Evolutionary conservation across 2,797 vertebrate species (phyloP), one percentile per base, ranked within the genome.

Genomic region (Serranus cabrilla): DNA sequence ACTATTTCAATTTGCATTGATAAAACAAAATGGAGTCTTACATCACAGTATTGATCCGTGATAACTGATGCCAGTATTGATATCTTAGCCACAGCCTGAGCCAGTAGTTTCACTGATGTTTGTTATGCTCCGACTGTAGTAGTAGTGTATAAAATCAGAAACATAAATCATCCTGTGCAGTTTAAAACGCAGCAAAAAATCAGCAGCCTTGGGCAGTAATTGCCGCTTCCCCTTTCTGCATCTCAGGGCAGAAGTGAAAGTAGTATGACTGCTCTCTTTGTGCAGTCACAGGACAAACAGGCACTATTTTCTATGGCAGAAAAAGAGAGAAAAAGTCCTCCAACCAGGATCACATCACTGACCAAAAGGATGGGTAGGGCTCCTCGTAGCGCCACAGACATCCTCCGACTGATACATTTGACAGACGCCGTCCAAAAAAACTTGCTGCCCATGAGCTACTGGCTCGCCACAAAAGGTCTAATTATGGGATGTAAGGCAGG

Each of bases 221-320:
- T 76, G 58, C 31, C 4, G 25, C 86, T 95, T 93, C 93, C 89
- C 81, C 85, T 90, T 94, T 93, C 60, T 80, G 70, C 64, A 51
- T 85, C 71, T 81, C 75, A 7, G 81, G 55, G 91, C 87, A 94
- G 94, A 95, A 95, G 93, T 92, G 93, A 95, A 95, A 95, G 89
- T 73, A 74, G 82, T 59, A 78, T 74, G 78, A 88, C 84, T 85
- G 81, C 67, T 78, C 64, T 86, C 88, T 93, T 88, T 92, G 78
- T 88, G 80, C 58, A 81, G 86, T 92, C 89, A 92, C 87, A 89
- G 87, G 89, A 88, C 85, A 76, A 76, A 76, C 69, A 37, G 74
- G 50, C 70, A 59, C 71, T 66, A 81, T 83, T 76, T 67, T 62
- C 69, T 64, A 64, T 18, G 75, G 86, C 63, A 65, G 27, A 78